phyloP scores from a whole-genome alignment of 2,888 invertebrate genomes.

The Dasysyrphus albostriatus region DNA sequence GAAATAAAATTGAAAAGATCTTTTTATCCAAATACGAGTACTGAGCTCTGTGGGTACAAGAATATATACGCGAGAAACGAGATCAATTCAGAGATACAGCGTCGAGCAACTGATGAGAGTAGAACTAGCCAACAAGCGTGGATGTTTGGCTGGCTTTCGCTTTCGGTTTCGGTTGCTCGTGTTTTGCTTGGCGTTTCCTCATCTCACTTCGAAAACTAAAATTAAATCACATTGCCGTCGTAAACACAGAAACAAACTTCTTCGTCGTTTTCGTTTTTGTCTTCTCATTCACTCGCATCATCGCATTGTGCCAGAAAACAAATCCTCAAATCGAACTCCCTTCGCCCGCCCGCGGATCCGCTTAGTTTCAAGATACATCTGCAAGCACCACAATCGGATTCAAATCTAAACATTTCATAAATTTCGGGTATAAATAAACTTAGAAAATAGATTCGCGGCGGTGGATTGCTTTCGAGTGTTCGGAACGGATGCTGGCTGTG shows the following conservation, averaged over 20 bases:
- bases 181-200: constrained; percentile 72
- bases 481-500: constrained; percentile 52
- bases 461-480: constrained; percentile 67
- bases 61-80: constrained; percentile 39
- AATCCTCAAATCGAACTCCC: constrained; percentile 66
- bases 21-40: constrained; percentile 30
- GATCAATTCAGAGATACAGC: constrained; percentile 74
- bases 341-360: constrained; percentile 48
- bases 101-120: constrained; percentile 74
- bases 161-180: constrained; percentile 54
- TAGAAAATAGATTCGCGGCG: constrained; percentile 75
- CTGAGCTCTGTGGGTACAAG: constrained; percentile 21
- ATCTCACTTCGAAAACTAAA: constrained; percentile 75
- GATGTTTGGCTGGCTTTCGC: constrained; percentile 62
- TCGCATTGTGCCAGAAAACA: constrained; percentile 42
- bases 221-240: constrained; percentile 75
- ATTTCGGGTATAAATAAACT: constrained; percentile 75
- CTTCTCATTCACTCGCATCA: constrained; percentile 53
- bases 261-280: constrained; percentile 21
- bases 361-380: constrained; percentile 74
- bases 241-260: constrained; percentile 74
- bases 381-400: constrained; percentile 74
- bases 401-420: constrained; percentile 76
- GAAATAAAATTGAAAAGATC: constrained; percentile 10
- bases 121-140: constrained; percentile 73